A percentile compares a stretch with the other conserved stretches of the same genome.
phyloP scores from a whole-genome alignment of 2,888 invertebrate genomes.

The Diadromus collaris region DNA sequence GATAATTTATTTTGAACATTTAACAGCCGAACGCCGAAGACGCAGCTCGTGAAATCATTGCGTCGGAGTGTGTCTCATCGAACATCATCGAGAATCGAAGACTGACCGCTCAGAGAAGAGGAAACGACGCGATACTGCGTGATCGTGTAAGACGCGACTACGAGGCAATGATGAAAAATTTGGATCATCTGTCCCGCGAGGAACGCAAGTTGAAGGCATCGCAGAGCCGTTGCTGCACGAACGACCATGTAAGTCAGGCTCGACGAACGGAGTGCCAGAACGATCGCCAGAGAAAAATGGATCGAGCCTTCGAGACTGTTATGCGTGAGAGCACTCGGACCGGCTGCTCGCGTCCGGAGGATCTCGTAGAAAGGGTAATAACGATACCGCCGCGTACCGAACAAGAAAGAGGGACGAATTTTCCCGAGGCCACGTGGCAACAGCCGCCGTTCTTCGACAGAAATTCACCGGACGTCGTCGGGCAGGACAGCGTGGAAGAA shows the following conservation, averaged over 20 bases:
- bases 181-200: slow-evolving; percentile 71
- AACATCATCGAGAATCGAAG: slow-evolving; percentile 66
- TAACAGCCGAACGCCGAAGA: slow-evolving; percentile 74
- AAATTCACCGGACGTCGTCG: slow-evolving; percentile 13
- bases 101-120: slow-evolving; percentile 68
- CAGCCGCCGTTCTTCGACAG: slow-evolving; percentile 43
- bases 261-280: slow-evolving; percentile 79
- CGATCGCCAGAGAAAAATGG: slow-evolving; percentile 81
- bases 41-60: slow-evolving; percentile 65
- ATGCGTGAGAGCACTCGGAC: slow-evolving; percentile 56
- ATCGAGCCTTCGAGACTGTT: slow-evolving; percentile 80
- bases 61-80: slow-evolving; percentile 58
- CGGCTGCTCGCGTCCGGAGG: slow-evolving; percentile 29
- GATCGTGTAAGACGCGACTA: slow-evolving; percentile 76
- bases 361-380: slow-evolving; percentile 66
- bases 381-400: slow-evolving; percentile 67
- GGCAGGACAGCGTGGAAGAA: slow-evolving; percentile 59
- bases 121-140: slow-evolving; percentile 74
- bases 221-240: slow-evolving; percentile 53
- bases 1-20: not conserved
- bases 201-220: slow-evolving; percentile 74
- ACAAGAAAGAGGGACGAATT: slow-evolving; percentile 15
- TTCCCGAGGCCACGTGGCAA: slow-evolving; percentile 62
- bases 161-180: slow-evolving; percentile 71
- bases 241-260: slow-evolving; percentile 73